Evolutionary conservation across 2,888 invertebrate genomes (phyloP), one percentile per base, ranked within the genome.

Genomic region (Aphidius colemani): DNA sequence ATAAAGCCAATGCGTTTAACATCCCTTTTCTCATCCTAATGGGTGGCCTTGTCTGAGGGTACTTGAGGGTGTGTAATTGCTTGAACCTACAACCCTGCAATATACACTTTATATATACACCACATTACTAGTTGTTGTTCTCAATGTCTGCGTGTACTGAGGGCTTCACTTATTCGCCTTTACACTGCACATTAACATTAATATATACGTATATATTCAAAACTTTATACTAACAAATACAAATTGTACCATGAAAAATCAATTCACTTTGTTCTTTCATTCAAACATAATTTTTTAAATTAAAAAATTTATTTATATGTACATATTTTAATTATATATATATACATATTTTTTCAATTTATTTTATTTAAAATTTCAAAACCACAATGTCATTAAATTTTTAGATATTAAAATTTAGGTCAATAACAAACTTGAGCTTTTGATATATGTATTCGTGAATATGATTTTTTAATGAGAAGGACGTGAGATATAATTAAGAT

Each of bases 41-140:
- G 81, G 82, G 81, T 78, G 71, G 74, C 73, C 76, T 77, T 77
- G 76, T 74, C 74, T 73, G 72, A 81, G 78, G 75, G 78, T 74
- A 78, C 81, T 82, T 71, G 78, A 81, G 78, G 78, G 77, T 74
- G 75, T 79, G 81, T 82, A 82, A 82, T 82, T 82, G 80, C 82
- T 80, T 78, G 78, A 79, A 81, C 80, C 78, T 76, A 79, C 79
- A 76, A 78, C 77, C 79, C 80, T 71, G 76, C 75, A 74, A 43
- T 51, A 77, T 75, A 30, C 75, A 74, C 30, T 51, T 77, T 75
- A 30, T 30, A 30, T 30, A 30, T 5, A 78, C 73, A 78, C 74
- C 76, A 73, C 76, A 78, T 79, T 79, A 78, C 74, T 74, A 72
- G 48, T 10, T 39, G 39, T 7, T 39, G 30, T 46, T 46, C 71